Base-by-base conservation (phyloP, 2,888 invertebrate species). In the Troides aeacus region DNA sequence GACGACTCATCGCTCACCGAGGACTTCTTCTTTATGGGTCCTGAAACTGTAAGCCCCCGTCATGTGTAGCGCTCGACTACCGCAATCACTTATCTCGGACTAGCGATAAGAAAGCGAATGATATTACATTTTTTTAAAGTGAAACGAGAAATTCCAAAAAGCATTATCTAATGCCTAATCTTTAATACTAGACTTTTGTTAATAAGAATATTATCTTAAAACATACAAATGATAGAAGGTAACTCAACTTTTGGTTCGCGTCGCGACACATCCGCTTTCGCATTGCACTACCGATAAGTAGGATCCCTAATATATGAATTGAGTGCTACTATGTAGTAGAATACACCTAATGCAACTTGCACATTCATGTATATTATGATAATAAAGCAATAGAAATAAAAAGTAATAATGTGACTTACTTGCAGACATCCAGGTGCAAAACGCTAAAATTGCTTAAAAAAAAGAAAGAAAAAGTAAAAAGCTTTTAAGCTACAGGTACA, bases 1-100 rank as follows among this genome's bases (percentile, higher is more conserved):
- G 97, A 96, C 72, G 96, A 96, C 72, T 89, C 90, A 78, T 96
- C 96, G 91, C 97, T 97, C 89, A 97, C 95, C 82, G 97, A 94
- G 77, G 97, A 97, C 90, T 97, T 97, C 94, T 97, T 97, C 94
- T 96, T 94, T 87, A 97, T 96, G 93, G 97, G 96, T 90, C 97
- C 97, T 96, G 94, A 83, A 90, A 90, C 91, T 92, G 78, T 79
- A 68, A 57, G 61, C 57, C 21, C 66, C 64, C 57, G 42, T 64
- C 69, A 65, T 23, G 67, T 71, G 71, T 64, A 65, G 70, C 56
- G 56, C 61, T 63, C 59, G 12, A 36, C 21, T n/a, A 21, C 60
- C 46, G 59, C 23, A 21, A 50, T 21, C 12, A 39, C 60, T 8
- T 39, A n/a, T 23, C 17, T 50, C 57, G 42, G 42, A 62, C 42